phyloP scores from a whole-genome alignment of 2,888 invertebrate genomes.

The Drosophila austrosaltans region DNA sequence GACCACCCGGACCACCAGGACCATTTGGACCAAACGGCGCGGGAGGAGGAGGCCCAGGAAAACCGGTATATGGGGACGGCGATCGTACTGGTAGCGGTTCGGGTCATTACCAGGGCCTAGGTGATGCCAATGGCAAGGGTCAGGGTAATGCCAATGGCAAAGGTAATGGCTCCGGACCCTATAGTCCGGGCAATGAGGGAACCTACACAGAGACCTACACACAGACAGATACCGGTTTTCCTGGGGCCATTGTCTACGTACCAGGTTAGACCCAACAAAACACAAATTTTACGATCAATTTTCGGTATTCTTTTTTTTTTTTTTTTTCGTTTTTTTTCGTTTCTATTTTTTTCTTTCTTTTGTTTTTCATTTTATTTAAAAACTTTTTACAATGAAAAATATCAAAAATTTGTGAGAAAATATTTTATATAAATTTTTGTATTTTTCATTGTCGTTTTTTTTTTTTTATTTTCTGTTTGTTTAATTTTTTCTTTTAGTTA shows the following conservation, averaged over 20 bases:
- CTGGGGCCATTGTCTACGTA: conserved; percentile 78
- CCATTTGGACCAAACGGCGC: conserved; percentile 83
- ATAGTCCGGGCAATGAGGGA: conserved; percentile 45
- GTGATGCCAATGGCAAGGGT: conserved; percentile 34
- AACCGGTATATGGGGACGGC: conserved; percentile 69
- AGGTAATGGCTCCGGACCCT: conserved; percentile 39
- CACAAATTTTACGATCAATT: conserved; percentile 57
- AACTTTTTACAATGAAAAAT: neutral
- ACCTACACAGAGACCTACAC: conserved; percentile 53
- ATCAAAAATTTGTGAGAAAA: conserved; percentile 1
- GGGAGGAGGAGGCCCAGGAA: conserved; percentile 81
- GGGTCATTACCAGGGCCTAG: conserved; percentile 34
- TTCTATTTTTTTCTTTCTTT: neutral
- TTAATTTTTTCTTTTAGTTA: conserved; percentile 53
- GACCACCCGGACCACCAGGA: conserved; percentile 80
- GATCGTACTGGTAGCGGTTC: conserved; percentile 54
- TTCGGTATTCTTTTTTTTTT: neutral
- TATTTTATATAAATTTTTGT: conserved; percentile 62
- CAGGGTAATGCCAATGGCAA: conserved; percentile 31
- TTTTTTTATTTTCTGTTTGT: conserved; percentile 49
- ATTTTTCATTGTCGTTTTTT: conserved; percentile 36
- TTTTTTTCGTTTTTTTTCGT: neutral
- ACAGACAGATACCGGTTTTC: conserved; percentile 77
- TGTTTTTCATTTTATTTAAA: neutral
- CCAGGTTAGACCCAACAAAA: conserved; percentile 80